Evolutionary conservation across 2,113 vertebrate species (phyloP), one percentile per base, ranked within the genome.

Genomic region (Silurus meridionalis): DNA sequence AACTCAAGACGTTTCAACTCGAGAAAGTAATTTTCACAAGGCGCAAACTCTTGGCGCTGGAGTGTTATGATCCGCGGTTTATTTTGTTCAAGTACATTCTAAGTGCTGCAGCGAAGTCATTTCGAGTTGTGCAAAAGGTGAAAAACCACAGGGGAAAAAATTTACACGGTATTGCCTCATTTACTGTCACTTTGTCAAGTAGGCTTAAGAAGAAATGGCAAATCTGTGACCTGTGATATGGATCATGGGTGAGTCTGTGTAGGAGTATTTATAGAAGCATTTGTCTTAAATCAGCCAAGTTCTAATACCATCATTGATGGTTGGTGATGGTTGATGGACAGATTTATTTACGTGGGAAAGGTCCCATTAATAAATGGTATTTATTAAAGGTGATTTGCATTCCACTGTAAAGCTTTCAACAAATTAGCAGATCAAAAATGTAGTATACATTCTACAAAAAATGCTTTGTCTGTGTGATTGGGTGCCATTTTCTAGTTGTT

Each of bases 31-130:
- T 83, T 57, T 83, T 74, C 71, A 53, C 2, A 3, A 75, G 58
- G 37, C 50, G 6, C 48, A 19, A 83, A 75, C 23, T 83, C 28
- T 60, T 25, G 0, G 37, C 6, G 10, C 15, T 83, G 81, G 6
- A 74, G 82, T 57, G 67, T 2, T 48, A 72, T 83, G 63, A 83
- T 69, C 50, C 37, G 63, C 23, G 21, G 63, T 25, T 83, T 37
- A 58, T 58, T 71, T 80, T 53, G 46, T 57, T 48, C 6, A 60
- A 37, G 52, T 10, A 14, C 28, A 50, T 74, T 74, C 17, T 14
- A 60, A n/a, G 67, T 84, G 57, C 25, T 53, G 21, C 8, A 78
- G 60, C 0, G 28, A 55, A 83, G 66, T 55, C 46, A 28, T 85
- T 85, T n/a, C 6, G 0, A 55, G 25, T 83, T 28, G 50, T 71